Evolutionary conservation across 1,140 invertebrate genomes (phyloP), one percentile per base, ranked within the genome.

Genomic region (Drosophila setifemur): DNA sequence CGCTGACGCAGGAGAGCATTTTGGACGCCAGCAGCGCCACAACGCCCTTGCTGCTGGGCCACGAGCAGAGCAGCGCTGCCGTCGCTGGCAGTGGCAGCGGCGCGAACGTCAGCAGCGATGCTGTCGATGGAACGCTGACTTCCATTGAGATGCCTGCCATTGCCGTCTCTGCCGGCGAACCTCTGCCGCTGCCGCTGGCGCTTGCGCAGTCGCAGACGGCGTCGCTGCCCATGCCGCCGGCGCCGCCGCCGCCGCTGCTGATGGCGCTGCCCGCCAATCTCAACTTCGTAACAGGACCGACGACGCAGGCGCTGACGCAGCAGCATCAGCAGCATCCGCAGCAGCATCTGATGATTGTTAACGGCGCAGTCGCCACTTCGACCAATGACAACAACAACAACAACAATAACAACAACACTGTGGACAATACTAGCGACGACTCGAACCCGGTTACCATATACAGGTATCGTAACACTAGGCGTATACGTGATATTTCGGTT

Each of bases 391-490:
- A 48, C 70, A 73, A 63, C 25, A 72, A 44, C 16, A 64, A 40
- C 44, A 93, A 93, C 90, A 93, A 93, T 90, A 93, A 92, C 71
- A 94, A 94, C 90, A 94, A 94, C 90, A 94, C 94, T 90, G 93
- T 94, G 58, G 94, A 95, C 91, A 95, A 94, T 89, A 93, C 93
- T 87, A 95, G 94, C 92, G 94, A 95, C 86, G 95, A 95, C 91
- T 95, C 94, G 88, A 95, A 94, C 91, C 92, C 94, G 90, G 94
- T 95, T 91, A 95, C 95, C 63, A 95, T 96, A 92, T 96, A 96
- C 93, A 94, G 95, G 95, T 95, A 93, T 79, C 14, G 43, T 26
- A 2, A 6, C 9, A 28, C 16, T 8, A 18, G 35, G 35, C 26
- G 26, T 28, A 28, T 35, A 14, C 11, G 11, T 35, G 12, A 35